Percentiles rank a stretch among this genome's conserved stretches.
phyloP scores from a whole-genome alignment of 2,113 vertebrate genomes.

The Oryzias woworae region DNA sequence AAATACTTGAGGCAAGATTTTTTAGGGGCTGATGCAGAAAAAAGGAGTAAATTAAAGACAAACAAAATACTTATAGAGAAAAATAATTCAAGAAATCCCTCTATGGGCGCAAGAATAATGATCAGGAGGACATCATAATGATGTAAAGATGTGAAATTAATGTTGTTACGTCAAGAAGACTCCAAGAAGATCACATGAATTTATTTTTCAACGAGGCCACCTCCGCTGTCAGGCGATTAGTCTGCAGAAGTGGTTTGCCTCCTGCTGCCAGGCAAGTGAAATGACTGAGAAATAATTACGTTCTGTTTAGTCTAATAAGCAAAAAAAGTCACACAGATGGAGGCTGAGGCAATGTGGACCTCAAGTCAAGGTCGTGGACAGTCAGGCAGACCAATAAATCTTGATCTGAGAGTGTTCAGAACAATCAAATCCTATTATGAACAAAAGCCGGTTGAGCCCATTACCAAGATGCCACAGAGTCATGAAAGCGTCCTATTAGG shows the following conservation, averaged over 20 bases:
- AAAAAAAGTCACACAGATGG: constrained; percentile 47
- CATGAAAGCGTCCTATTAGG: background rate
- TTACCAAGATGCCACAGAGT: no score
- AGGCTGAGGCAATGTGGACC: constrained; percentile 40
- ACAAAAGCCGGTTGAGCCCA: constrained; percentile 3
- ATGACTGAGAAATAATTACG: constrained; percentile 66
- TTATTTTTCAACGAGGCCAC: constrained; percentile 29
- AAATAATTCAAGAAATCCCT: constrained; percentile 7
- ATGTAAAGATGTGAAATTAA: constrained; percentile 12
- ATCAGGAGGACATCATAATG: constrained; percentile 21
- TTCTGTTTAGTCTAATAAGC: constrained; percentile 56
- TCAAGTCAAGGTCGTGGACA: constrained; percentile 53
- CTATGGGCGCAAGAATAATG: constrained; percentile 7
- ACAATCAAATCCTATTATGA: constrained; percentile 30
- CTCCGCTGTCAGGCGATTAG: constrained; percentile 43
- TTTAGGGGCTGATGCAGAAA: background rate
- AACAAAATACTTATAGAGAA: constrained; percentile 18
- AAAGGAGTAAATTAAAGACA: background rate
- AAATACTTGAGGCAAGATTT: no score
- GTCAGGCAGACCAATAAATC: constrained; percentile 39
- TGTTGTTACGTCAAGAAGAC: constrained; percentile 32
- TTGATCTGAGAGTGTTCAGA: constrained; percentile 34
- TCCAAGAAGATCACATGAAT: constrained; percentile 2
- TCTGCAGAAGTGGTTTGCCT: constrained; percentile 49
- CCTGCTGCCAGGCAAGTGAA: constrained; percentile 52